Evolutionary conservation across 1,140 invertebrate species (phyloP).

Genomic region (Oppia nitens): DNA sequence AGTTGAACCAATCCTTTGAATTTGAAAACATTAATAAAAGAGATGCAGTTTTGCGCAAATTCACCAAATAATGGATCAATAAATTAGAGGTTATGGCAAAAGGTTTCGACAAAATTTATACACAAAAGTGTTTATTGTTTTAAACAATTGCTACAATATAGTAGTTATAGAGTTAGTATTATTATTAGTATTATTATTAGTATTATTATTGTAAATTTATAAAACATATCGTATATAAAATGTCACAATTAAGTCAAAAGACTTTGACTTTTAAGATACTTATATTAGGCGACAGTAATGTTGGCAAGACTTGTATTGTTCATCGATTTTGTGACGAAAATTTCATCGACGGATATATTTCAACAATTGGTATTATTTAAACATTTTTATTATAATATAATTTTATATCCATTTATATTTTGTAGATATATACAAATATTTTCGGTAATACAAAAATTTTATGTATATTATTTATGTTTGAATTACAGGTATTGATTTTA

Average conservation of each 20-base stretch:
- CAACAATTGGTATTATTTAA: constrained; percentile 61
- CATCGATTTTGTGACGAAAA: constrained; percentile 75
- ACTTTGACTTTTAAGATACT: constrained; percentile 55
- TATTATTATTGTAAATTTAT: no score
- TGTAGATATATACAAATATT: not conserved
- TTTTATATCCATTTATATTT: not conserved
- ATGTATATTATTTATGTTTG: constrained; percentile 1
- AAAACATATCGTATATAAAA: no score
- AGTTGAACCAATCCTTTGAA: no score
- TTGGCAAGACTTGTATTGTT: constrained; percentile 78
- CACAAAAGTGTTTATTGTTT: no score
- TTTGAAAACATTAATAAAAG: no score
- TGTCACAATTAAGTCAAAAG: not conserved
- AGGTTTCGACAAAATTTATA: no score
- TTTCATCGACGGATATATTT: constrained; percentile 78
- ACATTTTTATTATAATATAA: constrained; percentile 20
- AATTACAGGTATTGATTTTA: constrained; percentile 63
- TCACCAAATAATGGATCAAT: no score
- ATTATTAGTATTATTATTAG: no score
- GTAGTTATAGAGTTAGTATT: no score
- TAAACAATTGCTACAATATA: no score
- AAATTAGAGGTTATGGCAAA: no score
- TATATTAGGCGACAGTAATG: constrained; percentile 73
- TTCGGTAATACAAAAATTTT: not conserved
- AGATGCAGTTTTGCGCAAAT: no score